Percentiles rank a stretch among this genome's conserved stretches.
These are phyloP conservation scores for Strix occidentalis DNA, from an alignment of 2,797 vertebrate genomes.

Conservation along the genomic window DNA sequence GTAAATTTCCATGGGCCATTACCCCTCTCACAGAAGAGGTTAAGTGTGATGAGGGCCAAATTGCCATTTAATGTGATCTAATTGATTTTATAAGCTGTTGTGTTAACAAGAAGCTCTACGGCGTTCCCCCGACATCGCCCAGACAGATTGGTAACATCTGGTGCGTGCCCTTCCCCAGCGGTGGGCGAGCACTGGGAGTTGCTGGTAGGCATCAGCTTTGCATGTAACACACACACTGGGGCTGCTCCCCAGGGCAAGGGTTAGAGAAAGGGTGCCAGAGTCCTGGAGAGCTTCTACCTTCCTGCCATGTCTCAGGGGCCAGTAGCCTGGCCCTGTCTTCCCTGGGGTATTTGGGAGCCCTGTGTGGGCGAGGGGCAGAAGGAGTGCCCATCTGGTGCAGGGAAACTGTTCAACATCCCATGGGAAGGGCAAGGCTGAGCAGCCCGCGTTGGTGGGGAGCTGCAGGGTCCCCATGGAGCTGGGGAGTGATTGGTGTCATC, in stretches of 20 bases:
- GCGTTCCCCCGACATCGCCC: background rate
- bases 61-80: background rate
- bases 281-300: background rate
- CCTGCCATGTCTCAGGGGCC: background rate
- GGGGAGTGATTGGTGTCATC: background rate
- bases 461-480: background rate
- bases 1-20: slow-evolving; percentile 22
- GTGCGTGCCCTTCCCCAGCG: background rate
- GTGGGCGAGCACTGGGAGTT: background rate
- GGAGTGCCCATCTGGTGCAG: background rate
- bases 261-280: background rate
- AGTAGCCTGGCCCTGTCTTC: background rate
- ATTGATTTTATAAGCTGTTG: slow-evolving; percentile 18
- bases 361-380: background rate
- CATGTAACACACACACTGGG: fast-evolving
- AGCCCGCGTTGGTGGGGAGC: background rate
- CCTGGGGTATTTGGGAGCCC: background rate
- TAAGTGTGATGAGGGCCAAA: slow-evolving; percentile 18
- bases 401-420: background rate
- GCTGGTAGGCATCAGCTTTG: background rate
- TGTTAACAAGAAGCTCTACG: background rate
- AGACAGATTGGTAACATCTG: background rate
- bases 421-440: background rate
- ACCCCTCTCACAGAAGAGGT: background rate
- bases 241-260: background rate